Percentiles rank a stretch among this genome's conserved stretches.
Conservation (phyloP, 2,797 vertebrate species). For the Euthynnus affinis region DNA sequence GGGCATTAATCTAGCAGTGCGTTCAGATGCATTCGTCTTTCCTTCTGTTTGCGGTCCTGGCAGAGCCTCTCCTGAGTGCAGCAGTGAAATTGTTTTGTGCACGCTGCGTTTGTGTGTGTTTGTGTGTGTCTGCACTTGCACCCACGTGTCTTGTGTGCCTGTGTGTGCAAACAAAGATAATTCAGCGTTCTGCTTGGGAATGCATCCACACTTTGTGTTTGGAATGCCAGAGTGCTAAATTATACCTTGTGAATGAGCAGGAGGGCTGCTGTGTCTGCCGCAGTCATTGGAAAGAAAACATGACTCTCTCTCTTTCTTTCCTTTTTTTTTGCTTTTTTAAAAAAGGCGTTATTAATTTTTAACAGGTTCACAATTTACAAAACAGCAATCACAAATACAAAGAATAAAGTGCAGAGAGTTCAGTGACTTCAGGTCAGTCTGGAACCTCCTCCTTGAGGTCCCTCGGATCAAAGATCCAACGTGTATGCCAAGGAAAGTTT, state of each 20-base stretch:
- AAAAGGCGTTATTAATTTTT: too few relatives aligned
- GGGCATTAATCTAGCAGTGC: conserved; percentile 65
- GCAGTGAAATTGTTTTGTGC: conserved; percentile 55
- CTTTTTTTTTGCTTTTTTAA: too few relatives aligned
- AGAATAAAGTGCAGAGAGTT: too few relatives aligned
- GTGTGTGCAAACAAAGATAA: conserved; percentile 76
- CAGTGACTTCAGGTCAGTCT: too few relatives aligned
- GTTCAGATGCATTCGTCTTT: conserved; percentile 65
- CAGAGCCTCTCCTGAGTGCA: conserved; percentile 54
- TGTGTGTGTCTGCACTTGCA: conserved; percentile 13
- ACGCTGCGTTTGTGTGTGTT: conserved; percentile 9
- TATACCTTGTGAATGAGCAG: conserved; percentile 56
- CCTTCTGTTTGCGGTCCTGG: conserved; percentile 51
- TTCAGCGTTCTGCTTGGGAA: conserved; percentile 61
- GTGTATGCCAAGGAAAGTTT: too few relatives aligned
- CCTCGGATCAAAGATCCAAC: too few relatives aligned
- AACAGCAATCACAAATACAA: too few relatives aligned
- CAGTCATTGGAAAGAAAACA: conserved; percentile 59
- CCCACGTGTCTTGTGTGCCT: conserved; percentile 42
- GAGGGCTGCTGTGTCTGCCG: conserved; percentile 56
- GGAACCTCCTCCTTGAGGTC: too few relatives aligned
- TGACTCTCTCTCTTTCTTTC: conserved; percentile 56
- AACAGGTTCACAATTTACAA: too few relatives aligned
- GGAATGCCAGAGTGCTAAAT: conserved; percentile 70
- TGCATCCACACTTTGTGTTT: conserved; percentile 63